Percentiles rank a stretch among this genome's conserved stretches.
phyloP scores from a whole-genome alignment of 2,888 invertebrate species.

The Lobophora halterata region DNA sequence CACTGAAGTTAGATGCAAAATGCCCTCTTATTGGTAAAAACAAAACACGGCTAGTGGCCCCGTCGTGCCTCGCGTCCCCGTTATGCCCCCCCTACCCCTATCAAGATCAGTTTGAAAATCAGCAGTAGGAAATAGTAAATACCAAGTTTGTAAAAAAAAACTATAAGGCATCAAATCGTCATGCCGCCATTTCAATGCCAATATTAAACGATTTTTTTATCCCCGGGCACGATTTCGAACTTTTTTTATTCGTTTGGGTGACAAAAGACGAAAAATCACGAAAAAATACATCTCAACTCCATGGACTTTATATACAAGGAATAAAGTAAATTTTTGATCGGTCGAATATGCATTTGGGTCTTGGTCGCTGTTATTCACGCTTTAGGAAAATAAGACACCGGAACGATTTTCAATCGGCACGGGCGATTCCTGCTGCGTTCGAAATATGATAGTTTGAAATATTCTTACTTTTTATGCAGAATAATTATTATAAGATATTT shows the following conservation, averaged over 20 bases:
- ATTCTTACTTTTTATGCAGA: constrained; percentile 23
- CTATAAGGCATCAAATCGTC: constrained; percentile 66
- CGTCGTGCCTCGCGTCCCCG: too few species aligned
- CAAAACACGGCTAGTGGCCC: too few species aligned
- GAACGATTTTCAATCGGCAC: constrained; percentile 58
- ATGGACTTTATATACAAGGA: constrained; percentile 34
- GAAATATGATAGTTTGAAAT: constrained; percentile 42
- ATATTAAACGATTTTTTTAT: constrained; percentile 70
- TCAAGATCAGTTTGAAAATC: too few species aligned
- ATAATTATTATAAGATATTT: constrained; percentile 1
- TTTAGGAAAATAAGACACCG: constrained; percentile 55
- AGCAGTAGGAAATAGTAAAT: too few species aligned
- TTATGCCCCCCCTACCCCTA: too few species aligned
- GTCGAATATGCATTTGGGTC: constrained; percentile 55
- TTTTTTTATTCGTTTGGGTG: constrained; percentile 71
- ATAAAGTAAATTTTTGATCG: constrained; percentile 44
- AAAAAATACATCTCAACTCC: constrained; percentile 30
- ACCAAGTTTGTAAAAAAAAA: too few species aligned
- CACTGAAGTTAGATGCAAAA: too few species aligned
- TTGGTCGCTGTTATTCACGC: constrained; percentile 59
- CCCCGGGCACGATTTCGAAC: constrained; percentile 70
- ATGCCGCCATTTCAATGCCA: constrained; percentile 69
- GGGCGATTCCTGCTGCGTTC: constrained; percentile 51
- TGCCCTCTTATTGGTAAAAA: too few species aligned
- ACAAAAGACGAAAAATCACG: constrained; percentile 60